These are phyloP conservation scores for Malurus elegans DNA, from an alignment of 2,113 vertebrate genomes.

Conservation along the genomic window DNA sequence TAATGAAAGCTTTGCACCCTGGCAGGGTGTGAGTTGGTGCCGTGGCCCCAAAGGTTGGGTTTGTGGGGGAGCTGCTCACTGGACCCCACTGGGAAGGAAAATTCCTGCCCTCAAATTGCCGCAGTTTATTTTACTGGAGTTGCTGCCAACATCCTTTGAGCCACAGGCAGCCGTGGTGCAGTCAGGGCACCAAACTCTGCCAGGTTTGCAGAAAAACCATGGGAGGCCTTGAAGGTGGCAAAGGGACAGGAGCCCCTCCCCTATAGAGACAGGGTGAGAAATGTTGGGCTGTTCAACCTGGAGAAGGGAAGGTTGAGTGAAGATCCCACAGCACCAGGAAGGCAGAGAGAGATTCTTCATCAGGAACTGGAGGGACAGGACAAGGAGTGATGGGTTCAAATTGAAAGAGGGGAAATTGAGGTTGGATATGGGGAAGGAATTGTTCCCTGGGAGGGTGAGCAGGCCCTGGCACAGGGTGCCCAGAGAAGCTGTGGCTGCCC, in stretches of 20 bases:
- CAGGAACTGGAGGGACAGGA: background rate
- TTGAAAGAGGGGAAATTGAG: background rate
- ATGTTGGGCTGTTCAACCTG: background rate
- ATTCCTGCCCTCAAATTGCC: background rate
- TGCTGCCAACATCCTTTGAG: background rate
- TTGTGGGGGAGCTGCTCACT: background rate
- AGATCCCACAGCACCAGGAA: background rate
- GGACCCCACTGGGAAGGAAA: background rate
- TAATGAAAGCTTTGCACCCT: background rate
- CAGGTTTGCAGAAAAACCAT: background rate
- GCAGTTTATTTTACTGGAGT: background rate
- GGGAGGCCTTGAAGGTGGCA: background rate
- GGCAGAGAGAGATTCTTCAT: background rate
- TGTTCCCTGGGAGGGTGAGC: fast-evolving
- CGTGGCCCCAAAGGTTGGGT: background rate
- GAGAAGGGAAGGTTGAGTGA: background rate
- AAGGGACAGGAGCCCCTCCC: background rate
- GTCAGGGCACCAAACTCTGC: background rate
- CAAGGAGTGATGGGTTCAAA: background rate
- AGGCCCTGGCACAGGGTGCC: background rate
- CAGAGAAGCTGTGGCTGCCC: background rate
- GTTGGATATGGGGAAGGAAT: background rate
- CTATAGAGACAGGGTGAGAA: background rate
- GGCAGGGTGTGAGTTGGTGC: background rate
- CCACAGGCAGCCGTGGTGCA: fast-evolving